Evolutionary conservation across 2,113 vertebrate species (phyloP), one percentile per base, ranked within the genome.

Genomic region (Hypocryptadius cinnamomeus): DNA sequence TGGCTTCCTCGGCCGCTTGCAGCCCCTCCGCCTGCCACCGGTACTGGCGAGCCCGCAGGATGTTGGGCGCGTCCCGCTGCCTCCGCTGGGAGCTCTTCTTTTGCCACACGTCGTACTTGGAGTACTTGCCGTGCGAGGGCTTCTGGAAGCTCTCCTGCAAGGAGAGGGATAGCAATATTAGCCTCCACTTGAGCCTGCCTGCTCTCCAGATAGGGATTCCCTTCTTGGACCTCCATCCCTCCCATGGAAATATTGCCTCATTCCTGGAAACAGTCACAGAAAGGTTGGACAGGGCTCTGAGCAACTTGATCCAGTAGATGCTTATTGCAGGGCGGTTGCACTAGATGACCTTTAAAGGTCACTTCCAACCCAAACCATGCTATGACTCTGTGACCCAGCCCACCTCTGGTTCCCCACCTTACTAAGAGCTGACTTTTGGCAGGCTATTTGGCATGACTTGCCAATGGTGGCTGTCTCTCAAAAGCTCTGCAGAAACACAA

Each of bases 71-170:
- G 53, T 98, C 98, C 96, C 98, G 98, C 92, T 99, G 97, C 93
- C 98, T 98, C 94, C 99, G 97, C 97, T 98, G 98, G 45, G 98
- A 97, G 57, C 98, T 98, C 94, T 98, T 99, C 97, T 97, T 98
- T 95, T 99, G 98, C 99, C 99, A 99, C 96, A 97, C 92, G 6
- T 98, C 98, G 33, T 98, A 98, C 97, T 98, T 99, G 98, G 98
- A 98, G 97, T 98, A 98, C 97, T 98, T 98, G 88, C 96, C 73
- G 17, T 98, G 98, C 47, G 98, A 97, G 78, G 98, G 98, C 95
- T 98, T 99, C 97, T 98, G 98, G 78, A 98, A 97, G 95, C 96
- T 96, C 93, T 99, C 98, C 98, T 99, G 95, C 68, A 94, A 94
- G 87, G 81, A 76, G 65, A 65, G 5, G 44, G 45, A 27, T 10